These are phyloP conservation scores for Cheilosia vernalis DNA, from an alignment of 2,888 invertebrate genomes.

Conservation along the genomic window DNA sequence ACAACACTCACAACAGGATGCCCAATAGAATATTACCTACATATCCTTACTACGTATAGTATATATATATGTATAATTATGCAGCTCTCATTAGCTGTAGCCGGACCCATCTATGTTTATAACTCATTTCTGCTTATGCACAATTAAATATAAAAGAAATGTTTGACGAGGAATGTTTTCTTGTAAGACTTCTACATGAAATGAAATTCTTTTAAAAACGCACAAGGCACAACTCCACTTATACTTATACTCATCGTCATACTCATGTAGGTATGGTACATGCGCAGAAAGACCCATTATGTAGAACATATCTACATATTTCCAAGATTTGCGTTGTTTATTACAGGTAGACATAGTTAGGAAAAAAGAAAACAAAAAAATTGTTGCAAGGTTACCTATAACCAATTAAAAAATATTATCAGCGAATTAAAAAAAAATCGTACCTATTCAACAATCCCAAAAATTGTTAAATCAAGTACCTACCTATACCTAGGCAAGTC, in stretches of 20 bases:
- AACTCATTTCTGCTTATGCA: not conserved
- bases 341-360: not conserved
- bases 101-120: not conserved
- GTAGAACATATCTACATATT: not conserved
- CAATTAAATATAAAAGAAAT: not conserved
- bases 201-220: not conserved
- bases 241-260: not conserved
- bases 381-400: too few species aligned
- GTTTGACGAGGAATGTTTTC: not conserved
- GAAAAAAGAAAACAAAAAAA: not conserved
- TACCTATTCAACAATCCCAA: too few species aligned
- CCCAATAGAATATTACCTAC: not conserved
- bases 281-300: not conserved
- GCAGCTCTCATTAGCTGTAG: not conserved
- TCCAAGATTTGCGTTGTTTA: slow-evolving; percentile 3
- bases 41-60: not conserved
- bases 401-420: too few species aligned
- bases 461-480: too few species aligned
- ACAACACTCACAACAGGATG: not conserved
- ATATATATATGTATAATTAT: not conserved
- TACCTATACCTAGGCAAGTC: too few species aligned
- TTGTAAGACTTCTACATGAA: not conserved
- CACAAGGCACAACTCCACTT: not conserved
- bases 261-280: not conserved
- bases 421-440: too few species aligned